phyloP scores from a whole-genome alignment of 2,888 invertebrate genomes.

The Teinopalpus imperialis region DNA sequence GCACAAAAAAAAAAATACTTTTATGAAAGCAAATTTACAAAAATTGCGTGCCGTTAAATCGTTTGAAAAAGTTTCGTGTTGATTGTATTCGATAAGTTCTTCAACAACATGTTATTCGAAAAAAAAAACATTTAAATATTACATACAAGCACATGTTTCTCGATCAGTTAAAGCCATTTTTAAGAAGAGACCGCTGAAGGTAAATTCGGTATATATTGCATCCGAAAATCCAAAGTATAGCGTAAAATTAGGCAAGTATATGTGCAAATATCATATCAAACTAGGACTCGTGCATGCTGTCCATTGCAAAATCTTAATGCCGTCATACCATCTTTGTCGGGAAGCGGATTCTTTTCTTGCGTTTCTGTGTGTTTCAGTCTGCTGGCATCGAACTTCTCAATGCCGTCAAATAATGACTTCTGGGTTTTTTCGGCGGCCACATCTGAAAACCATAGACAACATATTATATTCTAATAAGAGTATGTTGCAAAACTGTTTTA shows the following conservation, averaged over 20 bases:
- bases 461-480: background rate
- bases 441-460: slow-evolving; percentile 82
- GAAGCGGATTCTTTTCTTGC: slow-evolving; percentile 95
- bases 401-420: slow-evolving; percentile 92
- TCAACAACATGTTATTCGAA: too few species aligned
- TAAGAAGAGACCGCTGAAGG: background rate
- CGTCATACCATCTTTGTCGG: slow-evolving; percentile 93
- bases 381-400: slow-evolving; percentile 91
- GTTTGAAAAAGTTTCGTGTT: too few species aligned
- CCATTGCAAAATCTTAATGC: slow-evolving; percentile 22
- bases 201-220: background rate
- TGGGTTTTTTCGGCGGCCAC: slow-evolving; percentile 93
- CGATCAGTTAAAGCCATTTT: too few species aligned
- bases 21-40: too few species aligned
- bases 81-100: too few species aligned
- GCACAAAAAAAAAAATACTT: background rate
- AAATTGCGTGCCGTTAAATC: slow-evolving; percentile 9
- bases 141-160: too few species aligned
- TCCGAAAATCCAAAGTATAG: background rate
- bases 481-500: background rate
- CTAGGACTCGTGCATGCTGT: slow-evolving; percentile 18
- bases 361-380: slow-evolving; percentile 95
- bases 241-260: background rate
- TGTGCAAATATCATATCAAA: slow-evolving; percentile 1
- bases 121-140: too few species aligned